phyloP scores from a whole-genome alignment of 2,797 vertebrate species.

The Sphaeramia orbicularis region DNA sequence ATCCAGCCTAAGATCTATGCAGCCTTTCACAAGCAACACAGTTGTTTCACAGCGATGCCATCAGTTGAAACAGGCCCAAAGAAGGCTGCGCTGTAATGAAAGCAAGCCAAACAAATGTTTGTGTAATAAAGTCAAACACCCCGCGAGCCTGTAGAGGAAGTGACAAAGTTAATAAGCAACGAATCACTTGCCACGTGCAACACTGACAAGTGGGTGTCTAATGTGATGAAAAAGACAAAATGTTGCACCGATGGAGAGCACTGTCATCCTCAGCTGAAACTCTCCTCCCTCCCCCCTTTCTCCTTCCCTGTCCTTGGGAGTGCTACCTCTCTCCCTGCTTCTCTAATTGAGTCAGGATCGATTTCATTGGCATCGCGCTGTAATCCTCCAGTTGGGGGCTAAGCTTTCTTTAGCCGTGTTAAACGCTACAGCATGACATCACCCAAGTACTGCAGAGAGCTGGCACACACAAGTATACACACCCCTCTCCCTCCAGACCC shows the following conservation, averaged over 20 bases:
- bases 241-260: constrained; percentile 54
- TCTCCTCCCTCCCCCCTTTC: constrained; percentile 27
- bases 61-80: constrained; percentile 18
- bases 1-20: constrained; percentile 15
- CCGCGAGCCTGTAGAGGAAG: constrained; percentile 11
- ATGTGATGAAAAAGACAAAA: constrained; percentile 53
- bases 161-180: constrained; percentile 24
- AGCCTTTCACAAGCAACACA: constrained; percentile 21
- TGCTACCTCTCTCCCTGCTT: constrained; percentile 65
- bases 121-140: constrained; percentile 12
- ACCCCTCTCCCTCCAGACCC: constrained; percentile 42
- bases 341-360: constrained; percentile 84
- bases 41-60: constrained; percentile 26
- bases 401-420: constrained; percentile 85
- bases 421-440: constrained; percentile 86
- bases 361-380: constrained; percentile 80
- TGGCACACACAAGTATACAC: constrained; percentile 59
- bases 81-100: constrained; percentile 18
- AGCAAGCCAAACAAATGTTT: constrained; percentile 25
- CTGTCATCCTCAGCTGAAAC: constrained; percentile 54
- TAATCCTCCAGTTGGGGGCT: constrained; percentile 82
- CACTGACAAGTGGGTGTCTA: constrained; percentile 32
- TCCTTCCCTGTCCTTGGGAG: constrained; percentile 79
- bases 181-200: constrained; percentile 22
- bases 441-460: constrained; percentile 76